Evolutionary conservation across 1,140 invertebrate species (phyloP).

Genomic region (Drosophila pectinifera): DNA sequence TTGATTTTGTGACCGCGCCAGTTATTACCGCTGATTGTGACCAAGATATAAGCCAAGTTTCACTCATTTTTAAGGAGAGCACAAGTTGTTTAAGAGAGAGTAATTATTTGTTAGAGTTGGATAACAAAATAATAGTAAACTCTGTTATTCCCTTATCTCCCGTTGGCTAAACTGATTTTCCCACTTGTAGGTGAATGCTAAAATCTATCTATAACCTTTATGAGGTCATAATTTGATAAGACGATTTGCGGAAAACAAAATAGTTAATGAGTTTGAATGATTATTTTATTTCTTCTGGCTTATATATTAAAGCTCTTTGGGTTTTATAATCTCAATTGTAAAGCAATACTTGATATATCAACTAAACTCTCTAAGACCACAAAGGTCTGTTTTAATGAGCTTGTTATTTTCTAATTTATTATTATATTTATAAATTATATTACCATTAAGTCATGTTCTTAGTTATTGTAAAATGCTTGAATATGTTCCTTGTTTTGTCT

Average conservation of each 20-base stretch:
- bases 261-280: no score
- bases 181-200: neutral
- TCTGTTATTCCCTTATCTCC: neutral
- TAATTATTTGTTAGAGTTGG: no score
- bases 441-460: no score
- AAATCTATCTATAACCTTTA: neutral
- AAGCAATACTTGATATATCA: no score
- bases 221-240: neutral
- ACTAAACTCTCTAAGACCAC: no score
- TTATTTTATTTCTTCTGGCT: no score
- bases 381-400: no score
- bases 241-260: neutral
- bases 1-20: slow-evolving; percentile 43
- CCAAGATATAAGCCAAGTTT: neutral
- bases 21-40: slow-evolving; percentile 6
- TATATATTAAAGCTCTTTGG: no score
- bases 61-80: neutral
- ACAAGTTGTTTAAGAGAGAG: neutral
- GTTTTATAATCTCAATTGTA: no score
- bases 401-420: neutral
- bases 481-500: neutral
- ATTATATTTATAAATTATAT: no score
- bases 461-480: no score
- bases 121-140: no score
- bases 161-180: neutral